phyloP scores from a whole-genome alignment of 2,888 invertebrate species.

The Drosophila stalkeri region DNA sequence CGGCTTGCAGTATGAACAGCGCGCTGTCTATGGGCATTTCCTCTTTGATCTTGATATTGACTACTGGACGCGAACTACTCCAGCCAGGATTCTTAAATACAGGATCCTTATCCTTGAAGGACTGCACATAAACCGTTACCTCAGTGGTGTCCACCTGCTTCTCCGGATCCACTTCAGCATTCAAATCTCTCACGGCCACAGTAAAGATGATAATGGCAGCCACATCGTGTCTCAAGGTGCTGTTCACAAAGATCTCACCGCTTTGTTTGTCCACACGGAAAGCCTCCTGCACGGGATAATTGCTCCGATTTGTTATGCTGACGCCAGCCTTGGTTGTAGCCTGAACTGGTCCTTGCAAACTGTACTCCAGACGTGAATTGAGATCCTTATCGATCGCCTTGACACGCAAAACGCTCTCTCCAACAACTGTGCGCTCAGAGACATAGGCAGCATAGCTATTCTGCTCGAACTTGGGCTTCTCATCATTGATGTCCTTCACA shows the following conservation, averaged over 20 bases:
- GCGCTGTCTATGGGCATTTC: constrained; percentile 91
- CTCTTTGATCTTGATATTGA: constrained; percentile 90
- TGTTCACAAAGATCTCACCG: constrained; percentile 89
- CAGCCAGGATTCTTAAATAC: constrained; percentile 90
- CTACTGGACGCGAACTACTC: constrained; percentile 89
- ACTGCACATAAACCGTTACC: constrained; percentile 91
- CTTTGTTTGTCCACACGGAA: constrained; percentile 90
- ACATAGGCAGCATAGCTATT: constrained; percentile 89
- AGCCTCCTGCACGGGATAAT: constrained; percentile 88
- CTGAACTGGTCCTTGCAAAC: constrained; percentile 88
- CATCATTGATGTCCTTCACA: constrained; percentile 92
- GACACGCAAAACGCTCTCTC: constrained; percentile 88
- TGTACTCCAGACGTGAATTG: constrained; percentile 89
- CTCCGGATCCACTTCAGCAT: constrained; percentile 89
- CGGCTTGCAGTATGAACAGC: constrained; percentile 89
- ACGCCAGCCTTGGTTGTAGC: constrained; percentile 92
- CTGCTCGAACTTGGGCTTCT: constrained; percentile 90
- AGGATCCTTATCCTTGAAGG: constrained; percentile 91
- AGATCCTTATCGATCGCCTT: constrained; percentile 90
- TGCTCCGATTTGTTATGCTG: constrained; percentile 87
- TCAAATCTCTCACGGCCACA: constrained; percentile 89
- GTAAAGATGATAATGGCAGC: constrained; percentile 91
- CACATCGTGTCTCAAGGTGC: constrained; percentile 89
- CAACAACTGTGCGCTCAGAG: constrained; percentile 89
- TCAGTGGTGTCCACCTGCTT: constrained; percentile 89